Evolutionary conservation across 2,888 invertebrate genomes (phyloP).

Genomic region (Clunio marinus): DNA sequence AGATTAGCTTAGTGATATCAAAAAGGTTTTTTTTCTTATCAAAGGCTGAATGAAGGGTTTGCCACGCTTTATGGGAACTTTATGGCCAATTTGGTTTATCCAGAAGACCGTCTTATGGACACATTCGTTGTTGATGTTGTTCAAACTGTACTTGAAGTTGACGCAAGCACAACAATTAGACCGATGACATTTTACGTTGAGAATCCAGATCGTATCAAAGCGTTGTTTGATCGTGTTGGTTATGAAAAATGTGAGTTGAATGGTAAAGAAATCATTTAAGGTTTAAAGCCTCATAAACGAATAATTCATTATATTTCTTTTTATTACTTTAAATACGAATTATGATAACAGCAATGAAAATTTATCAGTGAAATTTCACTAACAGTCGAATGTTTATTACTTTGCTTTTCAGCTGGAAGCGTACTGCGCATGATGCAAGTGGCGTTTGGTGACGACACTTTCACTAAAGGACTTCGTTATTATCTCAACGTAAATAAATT

Average conservation of each 20-base stretch:
- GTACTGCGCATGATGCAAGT: conserved; percentile 31
- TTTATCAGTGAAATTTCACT: neutral
- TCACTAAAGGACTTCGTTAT: neutral
- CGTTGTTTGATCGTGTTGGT: conserved; percentile 79
- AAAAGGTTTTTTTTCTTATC: no score
- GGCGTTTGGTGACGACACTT: conserved; percentile 1
- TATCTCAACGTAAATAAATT: conserved; percentile 46
- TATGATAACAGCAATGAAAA: no score
- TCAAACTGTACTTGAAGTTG: conserved; percentile 67
- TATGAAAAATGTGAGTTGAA: conserved; percentile 81
- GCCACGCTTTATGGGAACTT: conserved; percentile 66
- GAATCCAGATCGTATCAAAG: conserved; percentile 75
- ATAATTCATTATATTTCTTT: no score
- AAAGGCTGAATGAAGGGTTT: conserved; percentile 72
- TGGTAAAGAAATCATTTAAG: no score
- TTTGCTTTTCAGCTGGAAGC: conserved; percentile 19
- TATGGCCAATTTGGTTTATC: conserved; percentile 54
- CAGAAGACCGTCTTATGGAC: conserved; percentile 69
- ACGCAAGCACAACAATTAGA: conserved; percentile 70
- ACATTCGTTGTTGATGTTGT: conserved; percentile 69
- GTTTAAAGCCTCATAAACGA: no score
- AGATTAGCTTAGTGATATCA: neutral
- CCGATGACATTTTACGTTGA: conserved; percentile 77
- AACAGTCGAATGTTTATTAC: neutral
- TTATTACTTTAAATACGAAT: no score